Base-by-base conservation (phyloP, 2,888 invertebrate species). In the Andricus curvator region DNA sequence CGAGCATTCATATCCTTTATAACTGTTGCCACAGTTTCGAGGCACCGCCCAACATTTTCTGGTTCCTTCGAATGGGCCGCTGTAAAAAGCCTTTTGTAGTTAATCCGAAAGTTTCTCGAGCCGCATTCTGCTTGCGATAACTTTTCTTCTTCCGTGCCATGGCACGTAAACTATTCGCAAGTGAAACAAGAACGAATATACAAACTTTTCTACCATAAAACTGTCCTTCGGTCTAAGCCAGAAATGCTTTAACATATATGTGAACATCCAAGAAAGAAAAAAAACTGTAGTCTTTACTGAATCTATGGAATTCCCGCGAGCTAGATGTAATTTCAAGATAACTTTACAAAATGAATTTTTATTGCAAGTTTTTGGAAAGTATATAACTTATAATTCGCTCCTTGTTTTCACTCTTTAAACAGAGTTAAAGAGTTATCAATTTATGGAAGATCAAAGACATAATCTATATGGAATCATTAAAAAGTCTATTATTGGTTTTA, bases 191-290 rank as follows among this genome's bases (percentile, higher is more conserved):
- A 85, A 85, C 83, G 85, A 86, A 87, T 84, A 84, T 83, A 82
- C 82, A 41, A 85, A 86, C 78, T 87, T 82, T 86, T 78, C 82
- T 81, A 77, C 83, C 80, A 85, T 86, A 87, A 88, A 88, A 87
- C 87, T 85, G 86, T 86, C 84, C 70, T 70, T 70, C 70, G 70
- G 51, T 70, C 70, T 44, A 37, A 22, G 15, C 13, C n/a, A 67
- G 8, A 44, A 68, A 41, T 9, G 51, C 70, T 70, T 70, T 33
- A 51, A 51, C 51, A 51, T 70, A 70, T 70, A 70, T 68, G 51
- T 20, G 48, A 25, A 29, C 25, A 6, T 60, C 48, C 44, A 51
- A 70, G 25, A n/a, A 67, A 25, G 29, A 44, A 44, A 70, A 68
- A 51, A 51, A 15, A 13, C 8, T 37, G 1, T 37, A 9, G 13